Conservation (phyloP, 2,888 invertebrate genomes). For the Litoditis marina region DNA sequence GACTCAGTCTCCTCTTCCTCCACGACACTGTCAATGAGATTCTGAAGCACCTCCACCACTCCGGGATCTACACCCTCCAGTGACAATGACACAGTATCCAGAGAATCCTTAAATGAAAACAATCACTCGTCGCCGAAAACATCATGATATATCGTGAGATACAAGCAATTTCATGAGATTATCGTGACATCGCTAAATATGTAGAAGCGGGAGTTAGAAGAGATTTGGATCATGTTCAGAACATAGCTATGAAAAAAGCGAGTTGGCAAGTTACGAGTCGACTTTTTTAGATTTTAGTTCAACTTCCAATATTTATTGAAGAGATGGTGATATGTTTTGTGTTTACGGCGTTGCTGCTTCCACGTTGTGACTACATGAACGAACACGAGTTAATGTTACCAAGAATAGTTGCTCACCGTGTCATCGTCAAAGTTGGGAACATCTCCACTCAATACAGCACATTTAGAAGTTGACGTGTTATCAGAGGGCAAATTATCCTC, state of each 20-base stretch:
- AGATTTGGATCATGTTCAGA: too few species aligned
- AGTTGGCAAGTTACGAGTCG: too few species aligned
- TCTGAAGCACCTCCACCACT: conserved; percentile 47
- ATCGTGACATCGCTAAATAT: too few species aligned
- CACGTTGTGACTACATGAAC: conserved; percentile 47
- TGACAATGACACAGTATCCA: conserved; percentile 47
- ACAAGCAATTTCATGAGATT: too few species aligned
- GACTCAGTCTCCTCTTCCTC: conserved; percentile 33
- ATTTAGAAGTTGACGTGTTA: conserved; percentile 10
- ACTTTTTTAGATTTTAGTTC: too few species aligned
- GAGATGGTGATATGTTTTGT: too few species aligned
- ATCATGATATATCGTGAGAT: too few species aligned
- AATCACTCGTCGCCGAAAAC: too few species aligned
- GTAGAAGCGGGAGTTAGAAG: too few species aligned
- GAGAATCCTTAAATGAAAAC: conserved; percentile 40
- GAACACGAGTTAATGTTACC: not conserved
- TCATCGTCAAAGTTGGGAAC: conserved; percentile 43
- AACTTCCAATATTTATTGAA: too few species aligned
- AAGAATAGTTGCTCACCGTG: conserved; percentile 1
- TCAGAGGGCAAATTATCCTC: conserved; percentile 12
- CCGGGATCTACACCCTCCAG: conserved; percentile 46
- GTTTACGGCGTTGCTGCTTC: too few species aligned
- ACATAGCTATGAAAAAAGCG: too few species aligned
- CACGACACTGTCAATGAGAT: conserved; percentile 48
- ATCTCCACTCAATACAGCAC: conserved; percentile 11